Percentiles rank a stretch among this genome's conserved stretches.
phyloP scores from a whole-genome alignment of 2,888 invertebrate species.

The Cheilosia scutellata region DNA sequence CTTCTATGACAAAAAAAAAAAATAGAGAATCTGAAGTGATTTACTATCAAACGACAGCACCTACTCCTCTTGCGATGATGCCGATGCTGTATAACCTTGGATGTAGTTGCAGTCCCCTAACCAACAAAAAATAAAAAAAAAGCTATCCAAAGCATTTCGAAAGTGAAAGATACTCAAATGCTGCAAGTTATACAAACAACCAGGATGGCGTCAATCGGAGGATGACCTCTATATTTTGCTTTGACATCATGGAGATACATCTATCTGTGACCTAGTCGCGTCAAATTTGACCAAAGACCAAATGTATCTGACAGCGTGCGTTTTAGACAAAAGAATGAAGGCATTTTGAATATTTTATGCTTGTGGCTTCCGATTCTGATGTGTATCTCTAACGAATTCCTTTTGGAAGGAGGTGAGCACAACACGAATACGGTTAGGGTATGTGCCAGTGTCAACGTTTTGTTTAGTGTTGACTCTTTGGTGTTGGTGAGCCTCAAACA shows the following conservation, averaged over 20 bases:
- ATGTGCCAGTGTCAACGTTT: slow-evolving; percentile 60
- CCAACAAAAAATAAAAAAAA: slow-evolving; percentile 4
- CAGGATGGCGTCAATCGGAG: slow-evolving; percentile 49
- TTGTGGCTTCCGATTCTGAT: slow-evolving; percentile 53
- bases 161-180: slow-evolving; percentile 50
- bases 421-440: background rate
- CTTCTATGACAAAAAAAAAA: slow-evolving; percentile 17
- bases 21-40: slow-evolving; percentile 55
- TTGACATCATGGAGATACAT: slow-evolving; percentile 35
- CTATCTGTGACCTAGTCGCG: slow-evolving; percentile 19
- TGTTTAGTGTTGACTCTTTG: slow-evolving; percentile 18
- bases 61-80: background rate
- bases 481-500: slow-evolving; percentile 16
- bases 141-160: slow-evolving; percentile 20
- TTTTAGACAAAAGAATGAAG: slow-evolving; percentile 26
- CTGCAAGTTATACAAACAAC: slow-evolving; percentile 52
- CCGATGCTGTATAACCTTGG: slow-evolving; percentile 11
- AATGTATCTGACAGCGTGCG: slow-evolving; percentile 27
- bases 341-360: slow-evolving; percentile 66
- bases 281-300: slow-evolving; percentile 32
- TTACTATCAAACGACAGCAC: slow-evolving; percentile 42
- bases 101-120: slow-evolving; percentile 4
- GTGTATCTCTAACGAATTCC: slow-evolving; percentile 68
- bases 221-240: slow-evolving; percentile 63
- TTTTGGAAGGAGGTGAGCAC: slow-evolving; percentile 43